These are phyloP conservation scores for Penaeus vannamei DNA, from an alignment of 1,140 invertebrate genomes.

Conservation along the genomic window DNA sequence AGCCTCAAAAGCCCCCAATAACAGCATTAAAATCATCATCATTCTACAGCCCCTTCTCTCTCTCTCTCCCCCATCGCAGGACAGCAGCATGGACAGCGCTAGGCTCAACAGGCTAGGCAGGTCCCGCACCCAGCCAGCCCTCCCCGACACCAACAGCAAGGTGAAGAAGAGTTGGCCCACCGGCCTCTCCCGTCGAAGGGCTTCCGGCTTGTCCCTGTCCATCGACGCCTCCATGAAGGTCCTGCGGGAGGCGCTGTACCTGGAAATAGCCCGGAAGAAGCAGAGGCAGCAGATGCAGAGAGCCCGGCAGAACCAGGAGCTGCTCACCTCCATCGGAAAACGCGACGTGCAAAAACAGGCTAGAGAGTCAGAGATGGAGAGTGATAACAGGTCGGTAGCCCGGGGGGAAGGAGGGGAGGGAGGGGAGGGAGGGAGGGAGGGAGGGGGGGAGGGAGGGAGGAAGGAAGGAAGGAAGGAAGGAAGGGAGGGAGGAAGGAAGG, in stretches of 20 bases:
- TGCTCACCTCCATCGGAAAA: conserved; percentile 73
- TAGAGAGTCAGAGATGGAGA: background rate
- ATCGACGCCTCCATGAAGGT: conserved; percentile 86
- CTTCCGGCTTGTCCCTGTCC: conserved; percentile 78
- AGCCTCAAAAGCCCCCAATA: no score
- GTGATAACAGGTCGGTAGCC: background rate
- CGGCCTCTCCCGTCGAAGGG: conserved; percentile 41
- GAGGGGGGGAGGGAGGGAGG: conserved; percentile 22
- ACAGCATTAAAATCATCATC: no score
- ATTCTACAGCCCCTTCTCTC: background rate
- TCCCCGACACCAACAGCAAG: conserved; percentile 4
- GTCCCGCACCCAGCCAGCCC: background rate
- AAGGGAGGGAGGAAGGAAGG: background rate
- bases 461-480: background rate
- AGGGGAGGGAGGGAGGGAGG: conserved; percentile 20
- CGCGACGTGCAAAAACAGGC: conserved; percentile 66
- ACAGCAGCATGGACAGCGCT: background rate
- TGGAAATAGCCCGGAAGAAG: conserved; percentile 82
- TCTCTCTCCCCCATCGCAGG: background rate
- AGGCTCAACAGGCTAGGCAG: conserved; percentile 4
- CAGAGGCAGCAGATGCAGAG: conserved; percentile 78
- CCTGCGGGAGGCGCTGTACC: conserved; percentile 80
- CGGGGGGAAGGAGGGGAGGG: background rate
- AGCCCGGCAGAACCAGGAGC: conserved; percentile 74
- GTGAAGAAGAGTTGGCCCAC: conserved; percentile 46